These are phyloP conservation scores for Lepus townsendii DNA, from an alignment of 2,797 vertebrate genomes.

Conservation along the genomic window DNA sequence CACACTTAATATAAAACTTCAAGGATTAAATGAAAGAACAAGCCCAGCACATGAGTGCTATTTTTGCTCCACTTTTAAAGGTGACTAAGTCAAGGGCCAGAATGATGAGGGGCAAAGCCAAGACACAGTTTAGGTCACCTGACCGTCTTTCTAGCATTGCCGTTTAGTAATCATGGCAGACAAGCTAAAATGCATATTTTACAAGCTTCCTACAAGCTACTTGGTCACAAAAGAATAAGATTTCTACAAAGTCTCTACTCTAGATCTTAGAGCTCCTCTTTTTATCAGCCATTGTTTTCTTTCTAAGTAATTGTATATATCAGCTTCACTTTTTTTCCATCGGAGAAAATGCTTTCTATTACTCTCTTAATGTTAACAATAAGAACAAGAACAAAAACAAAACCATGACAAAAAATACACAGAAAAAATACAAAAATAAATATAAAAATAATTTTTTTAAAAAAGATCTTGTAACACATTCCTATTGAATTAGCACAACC, in stretches of 20 bases:
- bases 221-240: constrained; percentile 20
- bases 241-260: neutral
- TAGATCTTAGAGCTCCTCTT: neutral
- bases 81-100: neutral
- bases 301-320: neutral
- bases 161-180: neutral
- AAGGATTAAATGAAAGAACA: neutral
- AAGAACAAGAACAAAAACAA: neutral
- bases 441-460: neutral
- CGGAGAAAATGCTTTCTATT: neutral
- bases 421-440: neutral
- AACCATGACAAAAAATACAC: neutral
- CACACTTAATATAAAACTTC: neutral
- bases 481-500: neutral
- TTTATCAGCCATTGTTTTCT: neutral
- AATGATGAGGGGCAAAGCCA: neutral
- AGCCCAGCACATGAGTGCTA: neutral
- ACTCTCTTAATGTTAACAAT: neutral
- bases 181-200: neutral
- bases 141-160: neutral
- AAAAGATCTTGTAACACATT: neutral
- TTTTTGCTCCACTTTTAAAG: neutral
- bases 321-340: neutral
- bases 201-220: neutral
- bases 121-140: neutral